These are phyloP conservation scores for Clistopyga incitator DNA, from an alignment of 2,888 invertebrate species.

Conservation along the genomic window DNA sequence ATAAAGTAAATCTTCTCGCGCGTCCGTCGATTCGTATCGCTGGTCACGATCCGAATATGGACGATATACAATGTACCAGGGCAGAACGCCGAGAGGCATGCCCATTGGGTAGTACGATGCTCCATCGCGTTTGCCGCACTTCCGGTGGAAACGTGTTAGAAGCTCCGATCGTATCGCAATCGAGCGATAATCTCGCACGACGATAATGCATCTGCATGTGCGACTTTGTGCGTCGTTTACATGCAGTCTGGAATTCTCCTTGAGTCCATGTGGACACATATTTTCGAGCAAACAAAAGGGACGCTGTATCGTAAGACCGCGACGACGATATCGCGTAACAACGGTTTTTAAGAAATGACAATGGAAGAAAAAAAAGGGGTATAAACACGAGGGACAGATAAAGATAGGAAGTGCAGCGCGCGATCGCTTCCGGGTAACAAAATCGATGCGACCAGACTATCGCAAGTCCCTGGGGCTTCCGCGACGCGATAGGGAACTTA, in stretches of 20 bases:
- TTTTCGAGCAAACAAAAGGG: constrained; percentile 1
- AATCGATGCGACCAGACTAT: constrained; percentile 59
- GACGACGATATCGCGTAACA: constrained; percentile 8
- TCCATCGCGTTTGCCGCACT: constrained; percentile 69
- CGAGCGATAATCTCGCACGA: constrained; percentile 57
- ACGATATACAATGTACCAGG: constrained; percentile 60
- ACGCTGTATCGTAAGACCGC: constrained; percentile 11
- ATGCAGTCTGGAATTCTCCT: not conserved
- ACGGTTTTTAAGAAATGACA: constrained; percentile 29
- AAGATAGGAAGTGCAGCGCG: constrained; percentile 62
- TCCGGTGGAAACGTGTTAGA: constrained; percentile 60
- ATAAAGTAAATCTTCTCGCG: constrained; percentile 67
- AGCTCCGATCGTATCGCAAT: constrained; percentile 60
- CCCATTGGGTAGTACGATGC: constrained; percentile 52
- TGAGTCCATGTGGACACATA: not conserved
- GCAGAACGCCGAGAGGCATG: constrained; percentile 58
- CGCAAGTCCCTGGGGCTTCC: constrained; percentile 37
- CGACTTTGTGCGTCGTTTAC: constrained; percentile 2
- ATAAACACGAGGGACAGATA: constrained; percentile 32
- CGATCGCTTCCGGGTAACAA: constrained; percentile 58
- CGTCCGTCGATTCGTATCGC: constrained; percentile 67
- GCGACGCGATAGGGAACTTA: constrained; percentile 66
- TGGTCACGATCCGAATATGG: constrained; percentile 66
- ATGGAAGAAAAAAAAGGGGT: constrained; percentile 12
- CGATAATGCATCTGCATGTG: constrained; percentile 61